Evolutionary conservation across 1,140 invertebrate species (phyloP).

Genomic region (Neomicropteryx cornuta): DNA sequence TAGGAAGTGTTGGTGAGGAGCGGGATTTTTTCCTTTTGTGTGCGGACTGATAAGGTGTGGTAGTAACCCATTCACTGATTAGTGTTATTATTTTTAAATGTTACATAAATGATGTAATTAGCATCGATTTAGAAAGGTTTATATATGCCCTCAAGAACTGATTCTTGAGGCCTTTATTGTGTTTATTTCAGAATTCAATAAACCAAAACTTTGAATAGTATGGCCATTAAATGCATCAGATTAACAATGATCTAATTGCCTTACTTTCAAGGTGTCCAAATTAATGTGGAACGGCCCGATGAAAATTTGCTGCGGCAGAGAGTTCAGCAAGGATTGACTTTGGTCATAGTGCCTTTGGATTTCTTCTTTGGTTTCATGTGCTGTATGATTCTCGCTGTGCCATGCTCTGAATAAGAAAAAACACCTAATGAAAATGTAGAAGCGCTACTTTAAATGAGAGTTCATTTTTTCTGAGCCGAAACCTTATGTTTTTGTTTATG

Average conservation of each 20-base stretch:
- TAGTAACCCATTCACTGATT: too few relatives aligned
- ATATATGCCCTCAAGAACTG: too few relatives aligned
- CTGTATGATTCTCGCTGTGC: constrained; percentile 38
- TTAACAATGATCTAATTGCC: too few relatives aligned
- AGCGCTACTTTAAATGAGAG: not conserved
- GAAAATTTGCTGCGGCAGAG: constrained; percentile 43
- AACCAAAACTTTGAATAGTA: not conserved
- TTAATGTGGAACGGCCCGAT: constrained; percentile 61
- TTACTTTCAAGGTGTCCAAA: constrained; percentile 42
- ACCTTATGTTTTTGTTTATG: too few relatives aligned
- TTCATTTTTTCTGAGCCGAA: too few relatives aligned
- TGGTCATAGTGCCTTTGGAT: constrained; percentile 44
- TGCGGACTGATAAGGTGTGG: too few relatives aligned
- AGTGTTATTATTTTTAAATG: too few relatives aligned
- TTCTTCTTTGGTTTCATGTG: constrained; percentile 44
- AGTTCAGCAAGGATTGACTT: constrained; percentile 37
- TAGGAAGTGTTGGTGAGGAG: too few relatives aligned
- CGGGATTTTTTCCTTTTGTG: too few relatives aligned
- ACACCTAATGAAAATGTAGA: too few relatives aligned
- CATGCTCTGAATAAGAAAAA: constrained; percentile 32
- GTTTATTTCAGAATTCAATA: not conserved
- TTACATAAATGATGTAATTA: too few relatives aligned
- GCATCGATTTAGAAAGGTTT: too few relatives aligned
- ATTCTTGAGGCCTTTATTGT: not conserved
- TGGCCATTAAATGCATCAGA: not conserved